phyloP scores from a whole-genome alignment of 2,797 vertebrate species.

The Simalia tracyae region DNA sequence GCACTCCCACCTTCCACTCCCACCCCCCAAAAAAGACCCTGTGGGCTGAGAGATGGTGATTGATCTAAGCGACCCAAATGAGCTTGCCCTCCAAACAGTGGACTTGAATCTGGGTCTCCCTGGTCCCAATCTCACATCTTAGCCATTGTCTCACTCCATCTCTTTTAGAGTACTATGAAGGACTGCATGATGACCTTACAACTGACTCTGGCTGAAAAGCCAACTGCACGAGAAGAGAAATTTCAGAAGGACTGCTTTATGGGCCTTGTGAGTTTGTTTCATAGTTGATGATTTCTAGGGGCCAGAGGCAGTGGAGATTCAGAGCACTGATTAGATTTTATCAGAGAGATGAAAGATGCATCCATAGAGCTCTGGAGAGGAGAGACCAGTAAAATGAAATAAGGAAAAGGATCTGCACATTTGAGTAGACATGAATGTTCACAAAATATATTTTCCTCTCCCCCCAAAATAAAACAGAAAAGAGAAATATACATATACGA shows the following conservation, averaged over 20 bases:
- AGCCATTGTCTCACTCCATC: neutral
- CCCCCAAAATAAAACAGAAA: neutral
- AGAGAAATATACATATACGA: neutral
- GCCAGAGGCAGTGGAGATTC: neutral
- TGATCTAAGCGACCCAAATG: neutral
- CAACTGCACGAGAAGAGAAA: no score
- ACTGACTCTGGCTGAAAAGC: neutral
- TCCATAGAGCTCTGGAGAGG: neutral
- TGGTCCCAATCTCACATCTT: neutral
- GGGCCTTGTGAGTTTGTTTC: neutral
- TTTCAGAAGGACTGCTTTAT: neutral
- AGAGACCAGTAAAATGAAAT: constrained; percentile 10
- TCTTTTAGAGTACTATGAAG: neutral
- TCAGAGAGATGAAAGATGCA: neutral
- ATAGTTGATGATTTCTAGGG: neutral
- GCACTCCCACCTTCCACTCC: neutral
- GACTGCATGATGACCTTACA: neutral
- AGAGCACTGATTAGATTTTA: neutral
- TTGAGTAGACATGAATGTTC: constrained; percentile 28
- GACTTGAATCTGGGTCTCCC: neutral
- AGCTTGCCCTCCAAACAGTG: neutral
- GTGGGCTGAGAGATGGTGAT: neutral
- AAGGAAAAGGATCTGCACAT: neutral
- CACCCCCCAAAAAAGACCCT: neutral
- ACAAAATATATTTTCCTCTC: neutral